Base-by-base conservation (phyloP, 1,140 invertebrate genomes). In the Anthonomus grandis region DNA sequence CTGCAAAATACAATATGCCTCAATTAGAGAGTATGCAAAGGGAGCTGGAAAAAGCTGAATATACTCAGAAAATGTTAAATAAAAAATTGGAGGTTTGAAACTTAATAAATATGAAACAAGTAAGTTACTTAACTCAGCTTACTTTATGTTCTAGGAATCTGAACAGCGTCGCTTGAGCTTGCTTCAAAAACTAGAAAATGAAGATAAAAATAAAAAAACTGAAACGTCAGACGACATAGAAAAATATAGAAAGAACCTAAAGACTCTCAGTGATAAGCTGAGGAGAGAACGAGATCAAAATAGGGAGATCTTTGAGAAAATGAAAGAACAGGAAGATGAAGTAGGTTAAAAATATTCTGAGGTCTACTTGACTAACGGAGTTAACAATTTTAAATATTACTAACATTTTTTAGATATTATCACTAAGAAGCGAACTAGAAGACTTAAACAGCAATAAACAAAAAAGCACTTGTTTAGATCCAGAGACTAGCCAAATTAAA, bases 1-100 rank as follows among this genome's bases (percentile, higher is more conserved):
- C 66, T n/a, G 46, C 53, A 5, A 68, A 66, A 53, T 68, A 68
- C 36, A 66, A 57, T 42, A 36, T 66, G 39, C 66, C 66, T 8
- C 49, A 66, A 47, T 47, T 68, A 17, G 60, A 64, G 34, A 52
- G 55, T 46, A 68, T 68, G 66, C 63, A 44, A n/a, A 57, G 66
- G 27, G 66, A 68, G 59, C 45, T 68, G 22, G 52, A 62, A 54
- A 60, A 59, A 38, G 58, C 64, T 0, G 55, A 62, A 27, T 45
- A 50, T 25, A 64, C 45, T 46, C 59, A 60, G n/a, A 60, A 57
- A 44, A 34, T 48, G 36, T 56, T 66, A 12, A 52, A n/a, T 21
- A 34, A 39, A 25, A 57, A 60, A 53, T 25, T 46, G 22, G 49
- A 50, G 54, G 49, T 55, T 49, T 12, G 21, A 17, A 18, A 23